Evolutionary conservation across 1,140 invertebrate genomes (phyloP).

Genomic region (Aphidius gifuensis): DNA sequence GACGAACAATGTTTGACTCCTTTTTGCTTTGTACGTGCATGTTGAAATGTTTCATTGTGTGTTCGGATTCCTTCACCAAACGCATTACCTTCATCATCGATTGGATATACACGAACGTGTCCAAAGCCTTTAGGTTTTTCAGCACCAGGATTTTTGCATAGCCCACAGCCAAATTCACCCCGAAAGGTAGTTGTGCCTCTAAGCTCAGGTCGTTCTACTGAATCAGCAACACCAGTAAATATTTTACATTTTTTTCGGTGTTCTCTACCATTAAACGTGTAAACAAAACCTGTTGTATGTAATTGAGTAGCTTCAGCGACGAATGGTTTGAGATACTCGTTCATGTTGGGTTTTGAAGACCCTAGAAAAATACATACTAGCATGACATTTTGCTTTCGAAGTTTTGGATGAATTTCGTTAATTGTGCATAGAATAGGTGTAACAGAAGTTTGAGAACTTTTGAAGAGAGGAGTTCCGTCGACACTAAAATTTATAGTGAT

Average conservation of each 20-base stretch:
- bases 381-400: conserved; percentile 10
- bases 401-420: conserved; percentile 21
- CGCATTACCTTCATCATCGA: not conserved
- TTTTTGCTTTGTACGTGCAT: not conserved
- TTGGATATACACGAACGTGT: not conserved
- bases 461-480: conserved; percentile 23
- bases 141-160: conserved; percentile 10
- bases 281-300: conserved; percentile 8
- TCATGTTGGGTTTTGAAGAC: conserved; percentile 7
- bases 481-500: conserved; percentile 16
- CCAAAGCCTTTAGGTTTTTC: conserved; percentile 1
- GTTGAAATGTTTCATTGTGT: not conserved
- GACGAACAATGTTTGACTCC: not conserved
- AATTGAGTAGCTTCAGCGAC: conserved; percentile 12
- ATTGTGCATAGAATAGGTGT: conserved; percentile 23
- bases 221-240: conserved; percentile 19
- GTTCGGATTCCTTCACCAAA: conserved; percentile 6
- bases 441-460: conserved; percentile 21
- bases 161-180: conserved; percentile 5
- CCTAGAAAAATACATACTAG: conserved; percentile 13
- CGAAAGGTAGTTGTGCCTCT: conserved; percentile 1
- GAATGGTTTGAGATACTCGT: conserved; percentile 18
- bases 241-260: conserved; percentile 6
- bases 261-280: not conserved
- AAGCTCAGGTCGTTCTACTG: not conserved